These are phyloP conservation scores for Ladona fulva DNA, from an alignment of 1,140 invertebrate genomes.

Conservation along the genomic window DNA sequence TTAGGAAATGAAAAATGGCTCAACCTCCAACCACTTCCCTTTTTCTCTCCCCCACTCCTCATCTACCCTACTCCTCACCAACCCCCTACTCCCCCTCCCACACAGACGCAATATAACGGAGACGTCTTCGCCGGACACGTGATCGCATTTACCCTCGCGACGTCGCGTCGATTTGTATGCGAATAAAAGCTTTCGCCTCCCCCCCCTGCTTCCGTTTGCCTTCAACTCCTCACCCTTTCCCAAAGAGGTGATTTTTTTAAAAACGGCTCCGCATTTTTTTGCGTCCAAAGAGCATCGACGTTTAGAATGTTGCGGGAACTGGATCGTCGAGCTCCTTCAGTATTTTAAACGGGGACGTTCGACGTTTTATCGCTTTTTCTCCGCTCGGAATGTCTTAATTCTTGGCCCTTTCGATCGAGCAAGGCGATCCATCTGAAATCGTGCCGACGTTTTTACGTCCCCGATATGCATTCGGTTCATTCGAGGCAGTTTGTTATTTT, in stretches of 20 bases:
- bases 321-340: too few relatives aligned
- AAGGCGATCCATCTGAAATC: too few relatives aligned
- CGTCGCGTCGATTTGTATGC: background rate
- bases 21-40: background rate
- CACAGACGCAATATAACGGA: background rate
- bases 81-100: background rate
- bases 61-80: background rate
- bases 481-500: too few relatives aligned
- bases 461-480: too few relatives aligned
- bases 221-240: background rate
- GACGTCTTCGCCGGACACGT: background rate
- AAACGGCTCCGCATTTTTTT: too few relatives aligned
- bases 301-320: too few relatives aligned
- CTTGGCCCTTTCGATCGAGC: too few relatives aligned
- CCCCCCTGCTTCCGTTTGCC: background rate
- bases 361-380: too few relatives aligned
- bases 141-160: background rate
- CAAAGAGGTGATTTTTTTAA: background rate
- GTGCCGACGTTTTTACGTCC: too few relatives aligned
- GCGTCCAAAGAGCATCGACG: too few relatives aligned
- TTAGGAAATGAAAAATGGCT: slow-evolving; percentile 6
- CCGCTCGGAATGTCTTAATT: too few relatives aligned
- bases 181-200: background rate
- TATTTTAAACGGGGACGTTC: too few relatives aligned
- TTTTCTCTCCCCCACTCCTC: background rate